Evolutionary conservation across 2,888 invertebrate genomes (phyloP), one percentile per base, ranked within the genome.

Genomic region (Agapostemon virescens): DNA sequence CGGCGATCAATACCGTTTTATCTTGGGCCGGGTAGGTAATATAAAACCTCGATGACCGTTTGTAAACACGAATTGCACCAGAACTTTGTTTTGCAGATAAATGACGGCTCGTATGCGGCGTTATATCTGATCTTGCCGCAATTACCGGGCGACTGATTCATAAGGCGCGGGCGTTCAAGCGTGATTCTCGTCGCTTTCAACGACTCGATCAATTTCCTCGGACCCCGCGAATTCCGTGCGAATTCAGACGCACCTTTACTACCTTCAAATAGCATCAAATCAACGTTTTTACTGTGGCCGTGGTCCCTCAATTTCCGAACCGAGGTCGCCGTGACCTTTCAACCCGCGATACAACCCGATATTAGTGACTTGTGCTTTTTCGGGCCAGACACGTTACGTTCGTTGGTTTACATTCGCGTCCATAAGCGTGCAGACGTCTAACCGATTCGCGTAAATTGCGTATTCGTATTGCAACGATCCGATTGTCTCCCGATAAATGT

Each of bases 61-160:
- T 68, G 84, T 78, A 84, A 86, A 84, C 81, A 77, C 38, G 33
- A 69, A 49, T 83, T 80, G 84, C 85, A 77, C 74, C 85, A 76
- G 81, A 86, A 76, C 76, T 52, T 74, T 78, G 79, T 83, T 86
- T 85, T 81, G 63, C 70, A 82, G 85, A 86, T 82, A 84, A 86
- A 82, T 72, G 71, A 81, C 82, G 63, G 67, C 64, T 82, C 66
- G 40, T 23, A n/a, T 74, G 82, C 80, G 26, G 20, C 71, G 66
- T 74, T 77, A 63, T 86, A 82, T 86, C 86, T 78, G 86, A 85
- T 83, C 79, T 83, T 80, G 85, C 64, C 61, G 84, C 84, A 86
- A 85, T 86, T 86, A 77, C 82, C 63, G 23, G 61, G 68, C 61
- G 69, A 67, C 74, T 86, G 86, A 86, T 80, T 86, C 86, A 86